Base-by-base conservation (phyloP, 2,888 invertebrate species). In the Toxonevra muliebris region DNA sequence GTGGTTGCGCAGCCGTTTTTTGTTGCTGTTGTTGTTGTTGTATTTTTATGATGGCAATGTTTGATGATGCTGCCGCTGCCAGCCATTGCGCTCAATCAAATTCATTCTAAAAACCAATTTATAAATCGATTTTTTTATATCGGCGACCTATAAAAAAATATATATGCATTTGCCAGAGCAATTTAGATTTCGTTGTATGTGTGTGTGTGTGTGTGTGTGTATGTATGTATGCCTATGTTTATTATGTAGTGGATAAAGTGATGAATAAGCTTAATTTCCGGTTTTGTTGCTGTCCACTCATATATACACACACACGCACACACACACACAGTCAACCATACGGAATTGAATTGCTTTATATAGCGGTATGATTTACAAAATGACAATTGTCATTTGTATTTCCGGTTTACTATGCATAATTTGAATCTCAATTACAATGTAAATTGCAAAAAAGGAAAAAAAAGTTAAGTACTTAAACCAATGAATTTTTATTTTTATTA, bases 181-280 rank as follows among this genome's bases (percentile, higher is more conserved):
- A 60, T 61, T 53, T 61, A 55, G 2, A 30, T 30, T 30, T 30
- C 30, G 30, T 30, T 30, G 30, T 2, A 30, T 30, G 30, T 30
- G 30, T 30, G 7, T 7, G 30, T 30, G 30, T 30, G 7, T 7
- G 30, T 30, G 30, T 30, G 30, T 30, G 30, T 4, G 30, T 7
- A 30, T 30, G 30, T 30, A 7, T 30, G 30, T 30, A 7, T 30
- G 30, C 7, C 7, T 7, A 2, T 30, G 30, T 30, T 30, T 30
- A 30, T 30, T 30, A 30, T 30, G 30, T 30, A 30, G 7, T 30
- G 30, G 19, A 61, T 53, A 20, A 40, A 58, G 59, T 43, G 72
- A 75, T 69, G 71, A 69, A 69, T 69, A 69, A 67, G 73, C 74
- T 74, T 75, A 73, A 75, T 75, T 76, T 75, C 75, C 76, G 74